Evolutionary conservation across 2,797 vertebrate genomes (phyloP).

Genomic region (Thalassophryne amazonica): DNA sequence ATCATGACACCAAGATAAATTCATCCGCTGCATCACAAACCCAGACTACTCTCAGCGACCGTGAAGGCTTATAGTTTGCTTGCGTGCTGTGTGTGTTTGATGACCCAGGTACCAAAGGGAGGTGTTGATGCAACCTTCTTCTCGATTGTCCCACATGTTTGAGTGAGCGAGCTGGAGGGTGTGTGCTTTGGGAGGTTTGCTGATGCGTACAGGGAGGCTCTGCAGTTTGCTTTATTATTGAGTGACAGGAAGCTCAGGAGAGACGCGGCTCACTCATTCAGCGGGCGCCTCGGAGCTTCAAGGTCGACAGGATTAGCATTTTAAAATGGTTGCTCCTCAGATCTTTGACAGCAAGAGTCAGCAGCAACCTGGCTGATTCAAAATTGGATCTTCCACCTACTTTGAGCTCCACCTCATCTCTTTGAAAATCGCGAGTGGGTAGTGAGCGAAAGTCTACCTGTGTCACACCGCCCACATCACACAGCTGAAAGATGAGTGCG

Average conservation of each 20-base stretch:
- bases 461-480: slow-evolving; percentile 23
- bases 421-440: slow-evolving; percentile 10
- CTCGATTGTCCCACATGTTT: background rate
- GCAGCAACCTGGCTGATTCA: slow-evolving; percentile 22
- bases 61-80: background rate
- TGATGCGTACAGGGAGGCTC: slow-evolving; percentile 22
- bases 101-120: background rate
- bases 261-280: slow-evolving; percentile 34
- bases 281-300: slow-evolving; percentile 47
- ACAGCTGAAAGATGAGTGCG: background rate
- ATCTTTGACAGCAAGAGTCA: slow-evolving; percentile 19
- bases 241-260: slow-evolving; percentile 55
- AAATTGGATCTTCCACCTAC: slow-evolving; percentile 10
- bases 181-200: slow-evolving; percentile 3
- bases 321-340: slow-evolving; percentile 40
- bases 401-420: slow-evolving; percentile 19
- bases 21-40: no score
- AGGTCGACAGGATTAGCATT: slow-evolving; percentile 61
- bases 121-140: slow-evolving; percentile 14
- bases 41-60: background rate
- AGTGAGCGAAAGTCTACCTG: slow-evolving; percentile 5
- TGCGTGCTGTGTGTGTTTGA: background rate
- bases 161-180: background rate
- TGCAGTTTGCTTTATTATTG: slow-evolving; percentile 51
- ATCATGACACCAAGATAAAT: no score